A percentile compares a stretch with the other conserved stretches of the same genome.
These are phyloP conservation scores for Machaerirhynchus nigripectus DNA, from an alignment of 2,113 vertebrate species.

Conservation along the genomic window DNA sequence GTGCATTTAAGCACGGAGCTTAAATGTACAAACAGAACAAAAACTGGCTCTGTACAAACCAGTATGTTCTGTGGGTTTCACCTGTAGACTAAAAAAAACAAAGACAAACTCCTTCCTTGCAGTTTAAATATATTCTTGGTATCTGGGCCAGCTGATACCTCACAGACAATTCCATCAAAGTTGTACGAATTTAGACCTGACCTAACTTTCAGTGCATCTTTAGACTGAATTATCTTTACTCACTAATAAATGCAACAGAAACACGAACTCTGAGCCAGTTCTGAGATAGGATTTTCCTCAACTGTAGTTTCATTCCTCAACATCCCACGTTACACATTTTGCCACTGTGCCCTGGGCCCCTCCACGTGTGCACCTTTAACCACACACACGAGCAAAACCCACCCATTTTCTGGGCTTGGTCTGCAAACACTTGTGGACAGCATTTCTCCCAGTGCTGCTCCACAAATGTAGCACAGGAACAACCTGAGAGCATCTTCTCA, in stretches of 20 bases:
- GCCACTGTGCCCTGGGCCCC: rapidly evolving
- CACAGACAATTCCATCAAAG: background rate
- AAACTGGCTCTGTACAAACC: too few species aligned
- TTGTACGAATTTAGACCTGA: background rate
- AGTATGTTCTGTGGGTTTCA: too few species aligned
- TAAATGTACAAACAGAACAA: too few species aligned
- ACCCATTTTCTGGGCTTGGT: background rate
- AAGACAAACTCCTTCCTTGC: background rate
- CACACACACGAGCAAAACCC: background rate
- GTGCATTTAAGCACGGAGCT: background rate
- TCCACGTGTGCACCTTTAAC: background rate
- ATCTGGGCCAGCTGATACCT: background rate
- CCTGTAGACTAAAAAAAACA: background rate
- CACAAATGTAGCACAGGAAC: background rate
- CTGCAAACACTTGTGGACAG: background rate
- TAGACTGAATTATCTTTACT: slow-evolving; percentile 16
- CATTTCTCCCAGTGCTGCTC: rapidly evolving
- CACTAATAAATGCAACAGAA: background rate
- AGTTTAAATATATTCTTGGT: background rate
- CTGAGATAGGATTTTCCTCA: background rate
- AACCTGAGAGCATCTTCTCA: background rate
- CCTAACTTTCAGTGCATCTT: background rate
- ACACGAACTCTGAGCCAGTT: background rate
- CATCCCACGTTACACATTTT: background rate
- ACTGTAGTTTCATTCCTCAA: background rate